Evolutionary conservation across 1,140 invertebrate species (phyloP).

Genomic region (Euschistus heros): DNA sequence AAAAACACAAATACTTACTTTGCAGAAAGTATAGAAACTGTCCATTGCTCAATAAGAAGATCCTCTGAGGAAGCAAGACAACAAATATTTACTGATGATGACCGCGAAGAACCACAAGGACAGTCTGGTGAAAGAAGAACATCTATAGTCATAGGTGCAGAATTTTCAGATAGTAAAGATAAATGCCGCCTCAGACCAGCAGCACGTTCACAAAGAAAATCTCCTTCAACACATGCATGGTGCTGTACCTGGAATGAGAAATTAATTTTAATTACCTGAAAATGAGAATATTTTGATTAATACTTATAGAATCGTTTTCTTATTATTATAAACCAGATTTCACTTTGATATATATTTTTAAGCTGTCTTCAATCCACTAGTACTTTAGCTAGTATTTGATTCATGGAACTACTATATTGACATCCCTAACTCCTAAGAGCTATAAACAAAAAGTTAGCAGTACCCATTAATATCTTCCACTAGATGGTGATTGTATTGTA

Average conservation of each 20-base stretch:
- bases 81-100: constrained; percentile 38
- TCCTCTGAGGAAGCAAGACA: constrained; percentile 40
- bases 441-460: too few relatives aligned
- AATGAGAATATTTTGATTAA: background rate
- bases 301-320: background rate
- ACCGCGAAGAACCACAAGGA: constrained; percentile 43
- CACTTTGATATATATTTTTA: too few relatives aligned
- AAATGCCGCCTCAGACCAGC: constrained; percentile 43
- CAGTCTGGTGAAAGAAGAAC: constrained; percentile 58
- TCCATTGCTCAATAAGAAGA: constrained; percentile 64
- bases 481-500: too few relatives aligned
- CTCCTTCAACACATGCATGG: constrained; percentile 3
- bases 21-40: constrained; percentile 48
- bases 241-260: background rate
- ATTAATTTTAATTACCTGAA: background rate
- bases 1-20: constrained; percentile 42
- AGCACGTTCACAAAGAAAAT: constrained; percentile 42
- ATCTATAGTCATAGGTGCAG: constrained; percentile 57
- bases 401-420: too few relatives aligned
- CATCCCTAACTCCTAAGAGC: too few relatives aligned
- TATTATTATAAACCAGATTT: too few relatives aligned
- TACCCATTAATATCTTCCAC: too few relatives aligned
- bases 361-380: too few relatives aligned
- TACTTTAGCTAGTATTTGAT: too few relatives aligned
- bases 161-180: constrained; percentile 44